Evolutionary conservation across 2,888 invertebrate genomes (phyloP), one percentile per base, ranked within the genome.

Genomic region (Limulus polyphemus): DNA sequence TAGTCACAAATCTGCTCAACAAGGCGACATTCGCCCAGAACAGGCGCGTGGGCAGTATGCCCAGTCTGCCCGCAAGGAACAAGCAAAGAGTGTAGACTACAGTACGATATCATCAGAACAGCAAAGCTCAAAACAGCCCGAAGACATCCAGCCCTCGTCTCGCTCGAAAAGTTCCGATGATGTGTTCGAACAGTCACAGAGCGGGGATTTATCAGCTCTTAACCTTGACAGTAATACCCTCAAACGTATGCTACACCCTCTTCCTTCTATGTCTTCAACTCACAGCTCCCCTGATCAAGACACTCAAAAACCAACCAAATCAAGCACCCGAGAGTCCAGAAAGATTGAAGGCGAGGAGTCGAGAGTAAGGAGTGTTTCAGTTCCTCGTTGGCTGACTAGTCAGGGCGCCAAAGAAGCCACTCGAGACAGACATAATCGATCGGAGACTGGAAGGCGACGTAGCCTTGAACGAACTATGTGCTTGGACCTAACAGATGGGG

Each of bases 161-260:
- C 63, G 69, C n/a, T 83, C 82, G 65, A 89, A 89, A 75, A 90
- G 90, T 78, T 90, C 90, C 59, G 91, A 91, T 77, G 90, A 91
- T 74, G 90, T 90, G 86, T 69, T 67, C 54, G 64, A 64, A 51
- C 64, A 65, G 57, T 57, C 60, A 12, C 73, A 67, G 75, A 75
- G 69, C 76, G 74, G 65, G 78, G 70, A 71, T 59, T 62, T 68
- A 49, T 69, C 71, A 71, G 63, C 71, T 69, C 73, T 79, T 67
- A 76, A 75, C 63, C 77, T 86, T 77, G 90, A 90, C 77, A 87
- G 87, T 73, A 87, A 85, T 74, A 92, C 92, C 11, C 80, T 95
- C 71, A 93, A 94, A 77, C 83, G 90, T 68, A 92, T 95, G 90
- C 81, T 95, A 71, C 92, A 93, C 74, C 92, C 93, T 58, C 89